phyloP scores from a whole-genome alignment of 2,888 invertebrate genomes.

The Pristionchus entomophagus region DNA sequence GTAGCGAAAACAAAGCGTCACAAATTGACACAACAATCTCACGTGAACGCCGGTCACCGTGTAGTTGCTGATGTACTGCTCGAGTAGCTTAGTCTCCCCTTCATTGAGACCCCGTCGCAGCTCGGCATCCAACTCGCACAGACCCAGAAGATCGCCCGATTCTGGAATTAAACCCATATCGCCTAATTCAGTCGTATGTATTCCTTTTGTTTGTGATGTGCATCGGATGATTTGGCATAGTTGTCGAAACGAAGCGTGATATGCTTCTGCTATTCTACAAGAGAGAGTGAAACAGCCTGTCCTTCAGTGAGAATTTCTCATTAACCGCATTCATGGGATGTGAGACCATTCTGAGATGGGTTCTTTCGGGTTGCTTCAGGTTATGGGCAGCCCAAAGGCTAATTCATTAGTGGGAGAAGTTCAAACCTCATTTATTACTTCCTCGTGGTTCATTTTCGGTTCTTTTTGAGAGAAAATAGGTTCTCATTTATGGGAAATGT shows the following conservation, averaged over 20 bases:
- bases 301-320: no score
- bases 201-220: no score
- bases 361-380: no score
- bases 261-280: no score
- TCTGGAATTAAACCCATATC: neutral
- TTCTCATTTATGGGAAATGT: neutral
- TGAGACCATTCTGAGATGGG: no score
- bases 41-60: constrained; percentile 26
- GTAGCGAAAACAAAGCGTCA: no score
- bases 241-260: no score
- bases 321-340: no score
- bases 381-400: neutral
- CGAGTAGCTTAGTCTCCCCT: neutral
- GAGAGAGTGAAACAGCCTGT: no score
- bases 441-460: neutral
- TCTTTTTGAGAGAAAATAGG: neutral
- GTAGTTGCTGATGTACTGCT: constrained; percentile 38
- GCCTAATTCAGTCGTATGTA: no score
- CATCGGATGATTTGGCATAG: no score
- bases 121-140: constrained; percentile 5
- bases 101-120: neutral
- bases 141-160: constrained; percentile 6
- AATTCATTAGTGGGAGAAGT: neutral
- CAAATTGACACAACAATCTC: no score
- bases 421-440: neutral